These are phyloP conservation scores for Lepidurus packardi DNA, from an alignment of 1,140 invertebrate genomes.

Conservation along the genomic window DNA sequence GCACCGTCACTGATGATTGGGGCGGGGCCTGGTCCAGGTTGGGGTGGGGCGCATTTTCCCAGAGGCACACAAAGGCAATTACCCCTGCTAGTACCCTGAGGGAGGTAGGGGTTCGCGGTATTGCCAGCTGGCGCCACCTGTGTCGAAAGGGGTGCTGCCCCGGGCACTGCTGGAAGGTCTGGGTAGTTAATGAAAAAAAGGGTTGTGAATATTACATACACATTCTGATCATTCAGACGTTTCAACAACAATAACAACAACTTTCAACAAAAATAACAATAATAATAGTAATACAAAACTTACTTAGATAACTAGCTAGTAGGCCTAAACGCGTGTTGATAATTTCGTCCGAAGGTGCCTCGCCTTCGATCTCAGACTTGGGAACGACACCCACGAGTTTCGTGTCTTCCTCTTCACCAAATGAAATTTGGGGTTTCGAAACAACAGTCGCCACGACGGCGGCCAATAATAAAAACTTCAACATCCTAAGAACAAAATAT, in stretches of 20 bases:
- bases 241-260: background rate
- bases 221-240: background rate
- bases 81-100: slow-evolving; percentile 25
- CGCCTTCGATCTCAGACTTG: slow-evolving; percentile 20
- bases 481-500: background rate
- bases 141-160: background rate
- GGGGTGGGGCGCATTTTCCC: slow-evolving; percentile 31
- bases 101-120: slow-evolving; percentile 31
- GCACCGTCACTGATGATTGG: slow-evolving; percentile 37
- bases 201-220: background rate
- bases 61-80: slow-evolving; percentile 34
- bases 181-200: background rate
- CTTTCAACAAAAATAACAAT: background rate
- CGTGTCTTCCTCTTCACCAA: slow-evolving; percentile 33
- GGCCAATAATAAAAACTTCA: slow-evolving; percentile 27
- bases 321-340: slow-evolving; percentile 28
- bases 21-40: background rate
- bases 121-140: background rate
- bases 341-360: slow-evolving; percentile 10
- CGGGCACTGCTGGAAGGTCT: slow-evolving; percentile 34
- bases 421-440: slow-evolving; percentile 33
- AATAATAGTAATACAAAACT: background rate
- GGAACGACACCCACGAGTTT: slow-evolving; percentile 20
- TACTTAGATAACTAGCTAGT: slow-evolving; percentile 35
- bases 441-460: slow-evolving; percentile 21